These are phyloP conservation scores for Cariama cristata DNA, from an alignment of 2,113 vertebrate genomes.

Conservation along the genomic window DNA sequence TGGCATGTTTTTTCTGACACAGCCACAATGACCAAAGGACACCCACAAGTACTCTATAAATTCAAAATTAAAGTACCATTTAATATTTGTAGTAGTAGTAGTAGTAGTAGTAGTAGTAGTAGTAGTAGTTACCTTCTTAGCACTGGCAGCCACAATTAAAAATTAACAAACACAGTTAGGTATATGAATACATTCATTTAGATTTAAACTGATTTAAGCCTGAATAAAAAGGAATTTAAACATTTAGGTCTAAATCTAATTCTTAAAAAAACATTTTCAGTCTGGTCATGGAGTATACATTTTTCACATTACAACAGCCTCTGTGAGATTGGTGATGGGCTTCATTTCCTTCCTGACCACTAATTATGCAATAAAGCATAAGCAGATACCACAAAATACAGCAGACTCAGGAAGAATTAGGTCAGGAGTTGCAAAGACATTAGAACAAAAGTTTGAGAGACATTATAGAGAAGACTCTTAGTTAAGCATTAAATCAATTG, in stretches of 20 bases:
- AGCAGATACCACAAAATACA: not conserved
- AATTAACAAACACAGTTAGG: not conserved
- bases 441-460: not conserved
- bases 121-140: no score
- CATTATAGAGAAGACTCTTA: not conserved
- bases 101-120: no score
- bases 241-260: not conserved
- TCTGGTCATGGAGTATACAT: not conserved
- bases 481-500: not conserved
- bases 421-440: not conserved
- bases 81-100: no score
- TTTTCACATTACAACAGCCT: not conserved
- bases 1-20: not conserved
- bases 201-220: not conserved
- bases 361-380: not conserved
- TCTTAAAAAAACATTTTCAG: not conserved
- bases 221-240: not conserved
- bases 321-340: not conserved
- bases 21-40: not conserved
- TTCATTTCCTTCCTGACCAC: not conserved
- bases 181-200: not conserved
- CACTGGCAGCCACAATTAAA: not conserved
- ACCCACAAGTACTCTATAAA: rapidly evolving
- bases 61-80: not conserved
- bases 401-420: not conserved